Base-by-base conservation (phyloP, 1,140 invertebrate genomes). In the Eumaeus atala region DNA sequence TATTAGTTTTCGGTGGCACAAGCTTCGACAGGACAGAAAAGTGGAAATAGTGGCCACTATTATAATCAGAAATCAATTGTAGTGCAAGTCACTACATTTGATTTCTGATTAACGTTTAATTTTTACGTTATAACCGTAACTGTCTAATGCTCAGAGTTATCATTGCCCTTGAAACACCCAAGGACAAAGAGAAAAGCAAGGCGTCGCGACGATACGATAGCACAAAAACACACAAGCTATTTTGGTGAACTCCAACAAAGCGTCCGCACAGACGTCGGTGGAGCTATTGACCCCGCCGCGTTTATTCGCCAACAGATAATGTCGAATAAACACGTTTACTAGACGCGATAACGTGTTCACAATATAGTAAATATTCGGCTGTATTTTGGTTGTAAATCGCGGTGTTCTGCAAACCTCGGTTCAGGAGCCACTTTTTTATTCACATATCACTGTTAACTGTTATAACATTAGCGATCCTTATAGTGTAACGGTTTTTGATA, bases 231-330 rank as follows among this genome's bases (percentile, higher is more conserved):
- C 9, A 35, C 21, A 16, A 33, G 48, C 16, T 50, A 50, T 50
- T 50, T 50, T 14, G 48, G 48, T 35, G 12, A 14, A 9, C 40
- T 3, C 0, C 40, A 42, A 40, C 37, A 34, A 49, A 6, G 48
- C 48, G 11, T 44, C 17, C 14, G 17, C 12, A 44, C 40, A 7
- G 38, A 12, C 38, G 1, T 14, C n/a, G 14, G 49, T 51, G 36
- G 40, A 57, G 59, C 51, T 56, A 54, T 54, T 57, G 59, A 61
- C 59, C 59, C 42, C 48, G 48, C 3, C 48, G 21, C 33, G 11
- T 50, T 14, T 35, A 28, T 35, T 33, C 12, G 9, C 10, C n/a
- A n/a, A n/a, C 17, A 42, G 11, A 16, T 14, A n/a, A 42, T 14
- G 17, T 42, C 12, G 8, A 33, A 50, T 35, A 34, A 50, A 14